Conservation (phyloP, 2,888 invertebrate species). For the Leptinotarsa tumamoca region DNA sequence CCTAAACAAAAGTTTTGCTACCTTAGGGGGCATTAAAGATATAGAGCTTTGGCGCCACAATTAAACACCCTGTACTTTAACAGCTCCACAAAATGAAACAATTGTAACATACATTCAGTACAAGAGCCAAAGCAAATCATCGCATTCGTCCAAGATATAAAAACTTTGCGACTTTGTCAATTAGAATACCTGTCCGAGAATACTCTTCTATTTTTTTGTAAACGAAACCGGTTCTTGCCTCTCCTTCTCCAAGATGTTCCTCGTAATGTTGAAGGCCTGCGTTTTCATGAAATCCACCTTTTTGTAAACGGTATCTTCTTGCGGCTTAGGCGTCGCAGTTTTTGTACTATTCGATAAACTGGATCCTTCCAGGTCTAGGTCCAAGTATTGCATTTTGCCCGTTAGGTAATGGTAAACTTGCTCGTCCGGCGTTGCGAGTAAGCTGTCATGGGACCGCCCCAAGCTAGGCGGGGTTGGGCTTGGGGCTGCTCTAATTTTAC, state of each 20-base stretch:
- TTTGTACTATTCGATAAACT: conserved; percentile 38
- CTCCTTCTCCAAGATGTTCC: conserved; percentile 82
- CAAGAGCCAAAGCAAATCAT: background rate
- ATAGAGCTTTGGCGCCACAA: too few relatives aligned
- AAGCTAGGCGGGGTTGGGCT: conserved; percentile 68
- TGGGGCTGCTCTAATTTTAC: conserved; percentile 67
- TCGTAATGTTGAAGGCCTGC: conserved; percentile 89
- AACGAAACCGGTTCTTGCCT: conserved; percentile 65
- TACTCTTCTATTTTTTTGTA: conserved; percentile 53
- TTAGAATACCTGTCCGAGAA: background rate
- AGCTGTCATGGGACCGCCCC: conserved; percentile 61
- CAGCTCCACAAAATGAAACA: too few relatives aligned
- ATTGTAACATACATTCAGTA: background rate
- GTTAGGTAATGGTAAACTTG: conserved; percentile 54
- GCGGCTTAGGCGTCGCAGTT: conserved; percentile 52
- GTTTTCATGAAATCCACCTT: conserved; percentile 95
- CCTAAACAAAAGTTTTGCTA: too few relatives aligned
- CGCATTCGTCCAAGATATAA: background rate
- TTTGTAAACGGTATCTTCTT: conserved; percentile 79
- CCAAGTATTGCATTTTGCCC: conserved; percentile 81
- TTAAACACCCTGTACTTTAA: too few relatives aligned
- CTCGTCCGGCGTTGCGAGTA: conserved; percentile 51
- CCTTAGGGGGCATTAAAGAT: too few relatives aligned
- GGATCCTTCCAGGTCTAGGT: conserved; percentile 78
- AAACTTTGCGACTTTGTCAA: background rate